Evolutionary conservation across 2,888 invertebrate species (phyloP).

Genomic region (Idaea dimidiata): DNA sequence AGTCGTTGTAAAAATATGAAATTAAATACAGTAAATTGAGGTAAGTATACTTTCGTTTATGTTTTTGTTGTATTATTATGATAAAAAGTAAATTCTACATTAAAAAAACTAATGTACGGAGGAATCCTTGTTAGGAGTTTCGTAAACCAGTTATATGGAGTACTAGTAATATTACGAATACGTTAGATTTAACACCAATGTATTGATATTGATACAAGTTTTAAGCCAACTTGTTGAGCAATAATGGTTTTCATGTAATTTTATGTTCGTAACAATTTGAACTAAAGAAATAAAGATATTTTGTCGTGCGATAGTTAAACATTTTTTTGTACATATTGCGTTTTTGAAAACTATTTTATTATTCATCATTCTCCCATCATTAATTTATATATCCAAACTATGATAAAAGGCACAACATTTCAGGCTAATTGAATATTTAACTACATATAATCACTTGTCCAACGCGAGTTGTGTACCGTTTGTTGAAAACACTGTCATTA

Average conservation of each 20-base stretch:
- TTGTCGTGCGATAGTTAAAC: too few species aligned
- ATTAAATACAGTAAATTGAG: constrained; percentile 2
- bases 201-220: constrained; percentile 36
- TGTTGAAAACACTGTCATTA: neutral
- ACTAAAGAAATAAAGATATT: constrained; percentile 15
- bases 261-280: constrained; percentile 12
- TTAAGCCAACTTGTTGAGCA: constrained; percentile 46
- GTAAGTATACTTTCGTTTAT: neutral
- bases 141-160: neutral
- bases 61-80: neutral
- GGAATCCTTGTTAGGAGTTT: neutral
- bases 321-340: neutral
- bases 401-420: neutral
- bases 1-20: constrained; percentile 11
- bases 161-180: constrained; percentile 7
- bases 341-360: neutral
- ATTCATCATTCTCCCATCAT: too few species aligned
- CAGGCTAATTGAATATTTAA: neutral
- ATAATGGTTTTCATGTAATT: constrained; percentile 34
- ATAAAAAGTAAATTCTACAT: neutral
- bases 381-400: neutral
- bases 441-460: neutral
- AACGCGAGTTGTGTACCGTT: neutral
- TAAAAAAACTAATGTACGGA: neutral
- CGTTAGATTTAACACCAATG: constrained; percentile 43